Base-by-base conservation (phyloP, 2,888 invertebrate genomes). In the Andrena hattorfiana region DNA sequence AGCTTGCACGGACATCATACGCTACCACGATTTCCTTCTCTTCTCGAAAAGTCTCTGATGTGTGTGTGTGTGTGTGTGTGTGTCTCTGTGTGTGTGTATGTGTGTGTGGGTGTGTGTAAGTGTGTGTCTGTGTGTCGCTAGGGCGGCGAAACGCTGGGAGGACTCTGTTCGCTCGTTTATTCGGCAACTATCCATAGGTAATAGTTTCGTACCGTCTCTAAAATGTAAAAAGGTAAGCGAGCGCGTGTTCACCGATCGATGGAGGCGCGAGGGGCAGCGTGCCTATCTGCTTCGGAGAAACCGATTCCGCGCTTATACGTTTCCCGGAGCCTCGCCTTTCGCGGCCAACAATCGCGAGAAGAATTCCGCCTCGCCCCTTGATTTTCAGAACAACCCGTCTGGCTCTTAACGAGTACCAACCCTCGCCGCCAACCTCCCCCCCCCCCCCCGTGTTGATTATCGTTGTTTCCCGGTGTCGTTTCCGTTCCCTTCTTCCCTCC, bases 1-100 rank as follows among this genome's bases (percentile, higher is more conserved):
- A 93, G 93, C 93, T 93, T 93, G 93, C 93, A 93, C 93, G 93
- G 93, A 93, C 93, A 93, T 93, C 91, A 91, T 92, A 92, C 90
- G 90, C 89, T 91, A 91, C 87, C 81, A 86, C 87, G 86, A 87
- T 89, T 82, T 77, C 82, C 64, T 83, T 87, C 67, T 77, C 68
- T 63, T 83, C 73, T 76, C 71, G 26, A 62, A 75, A 64, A 62
- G 71, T 78, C 76, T 83, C 71, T 71, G 81, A 62, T 63, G 74
- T 74, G 68, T 54, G 54, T 54, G 20, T 54, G 54, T 51, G 51
- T 51, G 51, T 51, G 13, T 42, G 13, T 4, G 20, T 7, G 51
- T 20, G 35, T n/a, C n/a, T n/a, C n/a, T 51, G 64, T 69, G 67
- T 6, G 51, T 51, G 20, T 54, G 54, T 54, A 2, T 20, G 8